Evolutionary conservation across 2,888 invertebrate genomes (phyloP), one percentile per base, ranked within the genome.

Genomic region (Calliopum simillimum): DNA sequence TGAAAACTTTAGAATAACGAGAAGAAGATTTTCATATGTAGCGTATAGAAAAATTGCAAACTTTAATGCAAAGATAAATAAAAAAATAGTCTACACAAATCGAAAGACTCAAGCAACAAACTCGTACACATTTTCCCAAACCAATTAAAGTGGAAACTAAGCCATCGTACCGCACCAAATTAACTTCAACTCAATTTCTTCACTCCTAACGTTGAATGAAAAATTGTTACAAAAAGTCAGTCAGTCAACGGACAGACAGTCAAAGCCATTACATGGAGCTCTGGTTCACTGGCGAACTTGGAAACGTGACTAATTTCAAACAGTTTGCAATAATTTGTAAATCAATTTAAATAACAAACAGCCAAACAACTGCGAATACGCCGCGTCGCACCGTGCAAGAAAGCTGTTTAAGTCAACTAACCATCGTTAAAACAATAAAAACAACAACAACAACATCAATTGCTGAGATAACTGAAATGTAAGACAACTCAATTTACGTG

Each of bases 401-500:
- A 56, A 21, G n/a, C 23, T 21, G 13, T n/a, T 25, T 23, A 56
- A 56, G 33, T n/a, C 56, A 56, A 25, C 12, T 12, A 23, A 23
- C n/a, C n/a, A 49, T 16, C n/a, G 16, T 16, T 16, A 49, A 2
- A n/a, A n/a, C 13, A 49, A 49, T 13, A 49, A 49, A 8, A 47
- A 47, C 47, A 47, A 47, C 47, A 47, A 47, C 12, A 23, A 58
- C 33, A 56, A 25, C 56, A 56, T n/a, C 25, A 16, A 6, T n/a
- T 16, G 13, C 49, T 49, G 19, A 8, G 49, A 49, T 13, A 16
- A 49, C 51, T 16, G 41, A 16, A 58, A 19, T 64, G 65, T 43
- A 55, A 41, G 55, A 65, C 65, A 65, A 65, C 65, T 65, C 53
- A 65, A 65, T 65, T 65, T 53, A 65, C 53, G 53, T 25, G 65